Conservation (phyloP, 2,888 invertebrate genomes). For the Nyleta sp. region DNA sequence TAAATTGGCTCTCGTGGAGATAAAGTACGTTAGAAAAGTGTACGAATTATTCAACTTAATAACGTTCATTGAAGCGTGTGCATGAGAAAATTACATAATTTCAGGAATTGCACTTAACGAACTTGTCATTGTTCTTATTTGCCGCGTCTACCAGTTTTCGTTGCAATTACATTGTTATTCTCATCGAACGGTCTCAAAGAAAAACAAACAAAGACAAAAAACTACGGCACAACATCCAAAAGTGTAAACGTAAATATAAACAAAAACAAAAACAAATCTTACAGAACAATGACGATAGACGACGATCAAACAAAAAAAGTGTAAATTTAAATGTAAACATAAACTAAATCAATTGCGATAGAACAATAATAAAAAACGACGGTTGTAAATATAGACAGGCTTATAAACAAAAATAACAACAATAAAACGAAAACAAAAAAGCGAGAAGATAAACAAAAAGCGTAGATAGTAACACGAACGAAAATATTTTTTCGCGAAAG, state of each 20-base stretch:
- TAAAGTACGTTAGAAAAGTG: slow-evolving; percentile 54
- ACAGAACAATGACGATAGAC: too few relatives aligned
- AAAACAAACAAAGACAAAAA: too few relatives aligned
- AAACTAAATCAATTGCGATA: too few relatives aligned
- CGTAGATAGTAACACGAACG: background rate
- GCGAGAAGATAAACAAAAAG: background rate
- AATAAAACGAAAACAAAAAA: background rate
- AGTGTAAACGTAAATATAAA: too few relatives aligned
- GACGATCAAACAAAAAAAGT: too few relatives aligned
- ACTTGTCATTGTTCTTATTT: slow-evolving; percentile 41
- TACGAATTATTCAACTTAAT: slow-evolving; percentile 60
- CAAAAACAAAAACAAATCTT: too few relatives aligned
- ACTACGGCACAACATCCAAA: too few relatives aligned
- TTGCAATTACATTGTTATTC: slow-evolving; percentile 13
- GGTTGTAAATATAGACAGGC: too few relatives aligned
- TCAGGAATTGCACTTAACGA: slow-evolving; percentile 37
- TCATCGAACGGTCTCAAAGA: background rate
- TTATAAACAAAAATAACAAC: too few relatives aligned
- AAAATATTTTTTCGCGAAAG: background rate
- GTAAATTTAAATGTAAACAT: too few relatives aligned
- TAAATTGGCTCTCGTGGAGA: slow-evolving; percentile 61
- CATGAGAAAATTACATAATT: slow-evolving; percentile 39
- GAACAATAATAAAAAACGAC: too few relatives aligned
- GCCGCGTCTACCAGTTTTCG: background rate
- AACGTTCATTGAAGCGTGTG: slow-evolving; percentile 51